phyloP scores from a whole-genome alignment of 2,113 vertebrate species.

The Psettodes erumei region DNA sequence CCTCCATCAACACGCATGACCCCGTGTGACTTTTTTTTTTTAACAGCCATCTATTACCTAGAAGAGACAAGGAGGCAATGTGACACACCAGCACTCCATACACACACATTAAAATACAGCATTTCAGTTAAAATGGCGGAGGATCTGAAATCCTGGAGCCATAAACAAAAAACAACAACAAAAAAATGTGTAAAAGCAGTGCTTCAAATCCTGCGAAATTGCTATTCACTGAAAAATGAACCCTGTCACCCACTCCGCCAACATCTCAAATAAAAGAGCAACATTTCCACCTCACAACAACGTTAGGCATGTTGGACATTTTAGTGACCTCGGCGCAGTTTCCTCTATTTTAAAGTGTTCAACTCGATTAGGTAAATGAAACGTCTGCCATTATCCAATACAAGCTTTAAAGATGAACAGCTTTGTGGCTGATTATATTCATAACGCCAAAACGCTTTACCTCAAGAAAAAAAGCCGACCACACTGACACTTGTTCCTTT shows the following conservation, averaged over 20 bases:
- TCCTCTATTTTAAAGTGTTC: slow-evolving; percentile 11
- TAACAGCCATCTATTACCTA: slow-evolving; percentile 39
- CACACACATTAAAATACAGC: slow-evolving; percentile 44
- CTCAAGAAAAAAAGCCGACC: not conserved
- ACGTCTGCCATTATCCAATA: slow-evolving; percentile 3
- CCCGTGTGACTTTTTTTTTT: slow-evolving; percentile 68
- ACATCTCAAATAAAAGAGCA: slow-evolving; percentile 59
- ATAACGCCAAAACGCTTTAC: slow-evolving; percentile 26
- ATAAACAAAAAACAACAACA: too few species aligned
- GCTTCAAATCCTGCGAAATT: slow-evolving; percentile 51
- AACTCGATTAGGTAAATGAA: slow-evolving; percentile 38
- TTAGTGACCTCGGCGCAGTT: not conserved
- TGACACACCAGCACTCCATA: slow-evolving; percentile 43
- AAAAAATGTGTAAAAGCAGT: slow-evolving; percentile 56
- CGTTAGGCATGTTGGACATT: slow-evolving; percentile 11
- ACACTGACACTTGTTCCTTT: not conserved
- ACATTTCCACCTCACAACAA: slow-evolving; percentile 36
- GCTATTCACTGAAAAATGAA: slow-evolving; percentile 53
- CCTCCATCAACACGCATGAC: slow-evolving; percentile 35
- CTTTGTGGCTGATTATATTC: slow-evolving; percentile 57
- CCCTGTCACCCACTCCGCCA: slow-evolving; percentile 53
- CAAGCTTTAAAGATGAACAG: slow-evolving; percentile 43
- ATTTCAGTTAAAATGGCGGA: slow-evolving; percentile 84
- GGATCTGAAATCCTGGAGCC: slow-evolving; percentile 62
- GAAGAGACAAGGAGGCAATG: slow-evolving; percentile 28